phyloP scores from a whole-genome alignment of 2,113 vertebrate genomes.

The Stegostoma tigrinum region DNA sequence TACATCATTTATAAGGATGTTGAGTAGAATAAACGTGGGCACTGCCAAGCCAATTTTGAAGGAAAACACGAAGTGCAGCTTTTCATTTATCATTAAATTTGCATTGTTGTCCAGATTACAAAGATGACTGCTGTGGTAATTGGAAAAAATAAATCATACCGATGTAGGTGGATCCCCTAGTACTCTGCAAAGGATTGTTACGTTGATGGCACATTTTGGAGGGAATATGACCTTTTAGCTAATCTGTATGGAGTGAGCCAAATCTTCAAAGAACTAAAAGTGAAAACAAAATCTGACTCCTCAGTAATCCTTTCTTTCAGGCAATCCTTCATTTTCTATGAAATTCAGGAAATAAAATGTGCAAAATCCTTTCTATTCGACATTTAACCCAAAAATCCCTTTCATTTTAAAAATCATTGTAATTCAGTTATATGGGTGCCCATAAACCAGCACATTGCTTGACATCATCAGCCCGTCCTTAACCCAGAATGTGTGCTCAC shows the following conservation, averaged over 20 bases:
- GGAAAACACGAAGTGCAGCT: background rate
- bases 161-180: background rate
- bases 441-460: too few species aligned
- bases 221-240: background rate
- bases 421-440: background rate
- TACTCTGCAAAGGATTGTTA: background rate
- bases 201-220: background rate
- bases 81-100: background rate
- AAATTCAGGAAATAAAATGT: background rate
- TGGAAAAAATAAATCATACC: background rate
- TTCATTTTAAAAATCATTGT: background rate
- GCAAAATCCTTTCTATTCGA: background rate
- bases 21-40: background rate
- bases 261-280: background rate
- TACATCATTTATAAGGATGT: background rate
- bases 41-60: background rate
- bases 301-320: background rate
- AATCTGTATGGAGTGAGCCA: background rate
- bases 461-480: background rate
- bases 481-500: background rate
- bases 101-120: background rate
- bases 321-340: background rate
- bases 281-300: background rate
- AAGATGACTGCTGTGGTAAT: background rate
- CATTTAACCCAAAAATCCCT: background rate